Conservation (phyloP, 2,888 invertebrate genomes). For the Drosophila emarginata region DNA sequence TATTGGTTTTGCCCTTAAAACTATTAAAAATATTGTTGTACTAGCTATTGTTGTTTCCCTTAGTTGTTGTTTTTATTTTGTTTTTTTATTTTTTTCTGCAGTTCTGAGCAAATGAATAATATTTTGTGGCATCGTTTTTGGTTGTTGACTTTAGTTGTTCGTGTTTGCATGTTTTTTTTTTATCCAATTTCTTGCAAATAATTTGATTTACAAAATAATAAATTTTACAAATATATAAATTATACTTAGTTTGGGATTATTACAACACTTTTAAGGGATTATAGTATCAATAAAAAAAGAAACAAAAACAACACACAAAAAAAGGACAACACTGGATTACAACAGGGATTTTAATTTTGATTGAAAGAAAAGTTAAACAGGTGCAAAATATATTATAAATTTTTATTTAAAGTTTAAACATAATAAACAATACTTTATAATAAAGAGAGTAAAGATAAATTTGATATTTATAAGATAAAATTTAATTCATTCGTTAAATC, state of each 20-base stretch:
- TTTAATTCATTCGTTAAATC: too few species aligned
- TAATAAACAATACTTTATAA: not conserved
- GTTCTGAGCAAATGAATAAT: slow-evolving; percentile 48
- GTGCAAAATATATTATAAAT: not conserved
- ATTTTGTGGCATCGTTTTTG: slow-evolving; percentile 72
- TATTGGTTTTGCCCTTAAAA: slow-evolving; percentile 75
- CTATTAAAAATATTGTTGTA: slow-evolving; percentile 70
- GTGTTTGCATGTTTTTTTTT: not conserved
- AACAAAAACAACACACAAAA: not conserved
- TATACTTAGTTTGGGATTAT: slow-evolving; percentile 66
- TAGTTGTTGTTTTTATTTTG: slow-evolving; percentile 31
- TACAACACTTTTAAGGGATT: slow-evolving; percentile 57
- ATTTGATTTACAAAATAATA: slow-evolving; percentile 72
- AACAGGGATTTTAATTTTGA: slow-evolving; percentile 8
- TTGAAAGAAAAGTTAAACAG: not conserved
- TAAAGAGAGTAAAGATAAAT: too few species aligned
- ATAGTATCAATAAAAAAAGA: slow-evolving; percentile 3
- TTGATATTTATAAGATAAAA: too few species aligned
- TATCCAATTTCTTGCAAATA: slow-evolving; percentile 64
- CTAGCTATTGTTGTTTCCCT: slow-evolving; percentile 43
- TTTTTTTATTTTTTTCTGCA: slow-evolving; percentile 32
- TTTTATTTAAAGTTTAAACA: not conserved
- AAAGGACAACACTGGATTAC: not conserved
- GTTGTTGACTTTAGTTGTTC: slow-evolving; percentile 70
- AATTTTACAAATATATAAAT: slow-evolving; percentile 69